Base-by-base conservation (phyloP, 37 sponge, comb jelly and placozoan genomes). In the Spongia lamella region DNA sequence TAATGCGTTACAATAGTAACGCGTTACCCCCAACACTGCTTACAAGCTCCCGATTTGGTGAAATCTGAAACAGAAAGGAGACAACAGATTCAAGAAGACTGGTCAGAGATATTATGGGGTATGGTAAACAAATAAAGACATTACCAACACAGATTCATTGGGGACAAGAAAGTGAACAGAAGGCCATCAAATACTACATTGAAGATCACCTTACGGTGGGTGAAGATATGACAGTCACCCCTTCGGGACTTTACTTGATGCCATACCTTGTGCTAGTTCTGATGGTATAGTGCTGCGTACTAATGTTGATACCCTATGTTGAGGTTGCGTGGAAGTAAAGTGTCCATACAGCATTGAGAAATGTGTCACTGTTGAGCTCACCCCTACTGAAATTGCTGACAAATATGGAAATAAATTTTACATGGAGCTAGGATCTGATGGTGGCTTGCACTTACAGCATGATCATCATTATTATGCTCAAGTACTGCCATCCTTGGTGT, bases 321-420 rank as follows among this genome's bases (percentile, higher is more conserved):
- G 32, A 34, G 6, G 32, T 30, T 63, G 32, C 6, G 29, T 63
- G 32, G 31, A 63, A 63, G 32, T 63, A 34, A 7, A 63, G 32
- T 60, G 64, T 7, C 31, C 64, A 63, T 63, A 63, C 64, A 63
- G 64, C 64, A 63, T 63, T 63, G 29, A 63, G 29, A n/a, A n/a
- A n/a, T n/a, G n/a, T n/a, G n/a, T n/a, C n/a, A n/a, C n/a, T n/a
- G n/a, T n/a, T n/a, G 29, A 7, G 64, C 29, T 34, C 64, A 63
- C 29, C 29, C 64, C 64, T 7, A 31, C 6, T 13, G 6, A 63
- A 7, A 30, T 63, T 7, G 64, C 64, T 35, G 32, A 63, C 32
- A 31, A 63, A 35, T 63, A 34, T 63, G 64, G 64, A 31, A 63
- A 24, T 35, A 63, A 63, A 3, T 63, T 63, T 35, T 63, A 34